Conservation (phyloP, 2,797 vertebrate genomes). For the Micropoecilia bifurca region DNA sequence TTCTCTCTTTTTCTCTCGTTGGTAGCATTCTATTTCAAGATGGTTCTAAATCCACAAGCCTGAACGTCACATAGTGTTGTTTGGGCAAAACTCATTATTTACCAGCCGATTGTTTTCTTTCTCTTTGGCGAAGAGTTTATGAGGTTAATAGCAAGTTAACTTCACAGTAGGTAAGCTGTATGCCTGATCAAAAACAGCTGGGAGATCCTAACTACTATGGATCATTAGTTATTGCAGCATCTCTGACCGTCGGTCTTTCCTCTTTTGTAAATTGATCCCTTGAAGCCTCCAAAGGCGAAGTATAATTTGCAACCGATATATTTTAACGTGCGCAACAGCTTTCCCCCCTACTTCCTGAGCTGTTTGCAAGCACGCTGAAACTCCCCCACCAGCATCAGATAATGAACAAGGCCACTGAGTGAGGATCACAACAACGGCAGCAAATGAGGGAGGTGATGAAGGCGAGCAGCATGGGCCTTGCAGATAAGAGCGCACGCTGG, state of each 20-base stretch:
- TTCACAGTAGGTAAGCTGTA: not conserved
- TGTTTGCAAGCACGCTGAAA: not conserved
- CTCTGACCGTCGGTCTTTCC: not conserved
- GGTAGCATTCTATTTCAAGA: not conserved
- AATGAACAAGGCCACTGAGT: not conserved
- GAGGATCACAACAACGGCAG: conserved; percentile 8
- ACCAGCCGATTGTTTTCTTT: not conserved
- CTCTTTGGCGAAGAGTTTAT: not conserved
- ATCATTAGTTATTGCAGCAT: not conserved
- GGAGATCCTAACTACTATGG: not conserved
- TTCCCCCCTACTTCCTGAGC: not conserved
- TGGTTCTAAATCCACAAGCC: not conserved
- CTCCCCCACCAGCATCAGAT: not conserved
- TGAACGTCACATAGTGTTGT: not conserved
- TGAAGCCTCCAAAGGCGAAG: conserved; percentile 2
- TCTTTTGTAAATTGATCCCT: not conserved
- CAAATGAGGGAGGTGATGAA: conserved; percentile 16
- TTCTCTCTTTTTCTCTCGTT: not conserved
- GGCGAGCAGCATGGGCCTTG: not conserved
- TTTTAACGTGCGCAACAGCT: not conserved
- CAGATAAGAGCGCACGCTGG: conserved; percentile 17
- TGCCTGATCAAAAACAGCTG: not conserved
- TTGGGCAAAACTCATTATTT: not conserved
- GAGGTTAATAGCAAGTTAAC: not conserved
- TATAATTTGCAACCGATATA: not conserved